These are phyloP conservation scores for Orius laevigatus DNA, from an alignment of 1,140 invertebrate species.

Conservation along the genomic window DNA sequence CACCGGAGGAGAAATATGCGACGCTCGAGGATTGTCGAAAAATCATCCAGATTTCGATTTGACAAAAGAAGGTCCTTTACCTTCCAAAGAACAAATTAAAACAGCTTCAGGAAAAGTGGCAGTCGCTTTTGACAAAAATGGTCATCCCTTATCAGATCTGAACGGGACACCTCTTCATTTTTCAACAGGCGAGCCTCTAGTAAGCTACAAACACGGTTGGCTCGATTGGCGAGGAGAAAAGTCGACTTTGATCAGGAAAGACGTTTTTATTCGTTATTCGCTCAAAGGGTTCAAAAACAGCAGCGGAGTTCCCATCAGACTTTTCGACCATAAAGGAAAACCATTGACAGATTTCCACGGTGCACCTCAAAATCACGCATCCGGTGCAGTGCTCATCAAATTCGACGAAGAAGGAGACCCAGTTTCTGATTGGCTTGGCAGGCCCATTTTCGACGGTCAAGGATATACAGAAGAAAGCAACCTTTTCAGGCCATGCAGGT, in stretches of 20 bases:
- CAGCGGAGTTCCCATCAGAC: background rate
- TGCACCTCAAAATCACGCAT: constrained; percentile 3
- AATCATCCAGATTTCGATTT: background rate
- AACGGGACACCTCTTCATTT: constrained; percentile 1
- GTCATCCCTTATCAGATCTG: constrained; percentile 3
- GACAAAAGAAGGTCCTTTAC: too few relatives aligned
- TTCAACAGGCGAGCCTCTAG: background rate
- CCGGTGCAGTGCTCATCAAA: background rate
- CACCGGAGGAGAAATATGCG: background rate
- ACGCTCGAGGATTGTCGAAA: background rate
- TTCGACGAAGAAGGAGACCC: background rate
- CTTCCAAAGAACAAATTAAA: too few relatives aligned
- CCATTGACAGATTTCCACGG: constrained; percentile 4
- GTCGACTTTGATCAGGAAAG: background rate
- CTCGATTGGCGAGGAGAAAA: background rate
- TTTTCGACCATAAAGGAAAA: background rate
- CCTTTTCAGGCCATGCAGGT: background rate
- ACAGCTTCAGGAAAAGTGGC: too few relatives aligned
- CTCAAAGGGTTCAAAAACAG: constrained; percentile 4
- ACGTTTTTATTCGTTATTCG: background rate
- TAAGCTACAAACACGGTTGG: background rate
- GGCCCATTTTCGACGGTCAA: background rate
- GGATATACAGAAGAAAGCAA: background rate
- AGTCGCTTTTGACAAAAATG: constrained; percentile 1
- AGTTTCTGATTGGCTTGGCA: constrained; percentile 4